Conservation (phyloP, 2,113 vertebrate species). For the Notechis scutatus region DNA sequence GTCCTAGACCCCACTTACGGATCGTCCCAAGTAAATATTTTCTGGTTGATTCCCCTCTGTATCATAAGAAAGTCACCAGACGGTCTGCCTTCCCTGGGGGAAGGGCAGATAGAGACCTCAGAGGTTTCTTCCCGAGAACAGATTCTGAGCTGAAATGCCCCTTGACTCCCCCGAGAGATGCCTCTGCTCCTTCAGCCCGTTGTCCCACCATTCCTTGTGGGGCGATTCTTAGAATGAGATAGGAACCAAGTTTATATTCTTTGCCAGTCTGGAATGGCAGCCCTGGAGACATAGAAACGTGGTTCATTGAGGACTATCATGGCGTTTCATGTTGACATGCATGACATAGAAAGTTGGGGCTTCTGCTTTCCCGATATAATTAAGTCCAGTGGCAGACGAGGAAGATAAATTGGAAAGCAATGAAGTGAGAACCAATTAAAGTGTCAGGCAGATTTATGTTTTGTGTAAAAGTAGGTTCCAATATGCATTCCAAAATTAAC, state of each 20-base stretch:
- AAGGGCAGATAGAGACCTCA: background rate
- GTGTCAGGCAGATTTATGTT: conserved; percentile 1
- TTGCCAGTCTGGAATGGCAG: background rate
- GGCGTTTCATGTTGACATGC: background rate
- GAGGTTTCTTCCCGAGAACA: no score
- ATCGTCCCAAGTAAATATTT: no score
- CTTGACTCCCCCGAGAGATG: background rate
- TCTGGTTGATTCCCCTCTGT: no score
- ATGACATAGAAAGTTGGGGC: background rate
- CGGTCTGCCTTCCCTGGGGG: no score
- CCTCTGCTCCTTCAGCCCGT: background rate
- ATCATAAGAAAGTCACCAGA: no score
- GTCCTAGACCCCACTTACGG: no score
- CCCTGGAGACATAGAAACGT: no score
- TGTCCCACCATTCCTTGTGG: background rate
- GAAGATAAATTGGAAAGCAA: conserved; percentile 31
- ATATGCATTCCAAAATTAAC: conserved; percentile 30
- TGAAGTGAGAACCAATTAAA: conserved; percentile 31
- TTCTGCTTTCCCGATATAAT: background rate
- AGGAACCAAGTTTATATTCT: background rate
- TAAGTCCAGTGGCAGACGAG: background rate
- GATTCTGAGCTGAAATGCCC: background rate
- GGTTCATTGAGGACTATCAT: background rate
- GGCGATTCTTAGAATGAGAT: background rate
- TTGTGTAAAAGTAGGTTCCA: conserved; percentile 8